Conservation (phyloP, 1,140 invertebrate genomes). For the Sweltsa coloradensis region DNA sequence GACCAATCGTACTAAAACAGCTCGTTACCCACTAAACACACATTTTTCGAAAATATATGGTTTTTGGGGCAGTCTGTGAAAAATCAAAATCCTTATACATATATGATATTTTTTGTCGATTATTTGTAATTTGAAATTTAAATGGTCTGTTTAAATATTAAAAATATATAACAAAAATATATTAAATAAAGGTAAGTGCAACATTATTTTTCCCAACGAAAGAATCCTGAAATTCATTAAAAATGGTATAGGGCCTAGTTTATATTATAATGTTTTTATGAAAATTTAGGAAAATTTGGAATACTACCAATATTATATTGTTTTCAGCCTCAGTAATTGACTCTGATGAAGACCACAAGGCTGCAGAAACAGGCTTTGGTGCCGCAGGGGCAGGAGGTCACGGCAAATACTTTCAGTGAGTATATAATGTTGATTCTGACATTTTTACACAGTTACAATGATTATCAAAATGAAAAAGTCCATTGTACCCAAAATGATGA, state of each 20-base stretch:
- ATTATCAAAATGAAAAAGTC: too few species aligned
- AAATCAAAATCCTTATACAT: too few species aligned
- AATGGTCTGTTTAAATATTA: not conserved
- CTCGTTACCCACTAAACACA: too few species aligned
- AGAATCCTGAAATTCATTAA: not conserved
- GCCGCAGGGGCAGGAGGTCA: slow-evolving; percentile 11
- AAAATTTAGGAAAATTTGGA: not conserved
- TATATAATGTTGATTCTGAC: too few species aligned
- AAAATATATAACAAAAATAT: not conserved
- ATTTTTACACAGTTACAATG: too few species aligned
- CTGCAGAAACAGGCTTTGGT: slow-evolving; percentile 14
- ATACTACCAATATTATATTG: not conserved
- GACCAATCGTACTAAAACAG: too few species aligned
- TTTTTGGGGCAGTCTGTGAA: too few species aligned
- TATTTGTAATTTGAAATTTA: too few species aligned
- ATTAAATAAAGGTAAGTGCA: not conserved
- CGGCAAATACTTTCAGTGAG: slow-evolving; percentile 28
- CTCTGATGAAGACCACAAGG: slow-evolving; percentile 11
- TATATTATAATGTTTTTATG: not conserved
- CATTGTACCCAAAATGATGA: too few species aligned
- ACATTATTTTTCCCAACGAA: not conserved
- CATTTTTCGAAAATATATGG: too few species aligned
- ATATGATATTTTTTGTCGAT: too few species aligned
- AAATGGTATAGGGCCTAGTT: not conserved
- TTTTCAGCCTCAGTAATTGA: slow-evolving; percentile 6